Evolutionary conservation across 2,113 vertebrate genomes (phyloP), one percentile per base, ranked within the genome.

Genomic region (Apeltes quadracus): DNA sequence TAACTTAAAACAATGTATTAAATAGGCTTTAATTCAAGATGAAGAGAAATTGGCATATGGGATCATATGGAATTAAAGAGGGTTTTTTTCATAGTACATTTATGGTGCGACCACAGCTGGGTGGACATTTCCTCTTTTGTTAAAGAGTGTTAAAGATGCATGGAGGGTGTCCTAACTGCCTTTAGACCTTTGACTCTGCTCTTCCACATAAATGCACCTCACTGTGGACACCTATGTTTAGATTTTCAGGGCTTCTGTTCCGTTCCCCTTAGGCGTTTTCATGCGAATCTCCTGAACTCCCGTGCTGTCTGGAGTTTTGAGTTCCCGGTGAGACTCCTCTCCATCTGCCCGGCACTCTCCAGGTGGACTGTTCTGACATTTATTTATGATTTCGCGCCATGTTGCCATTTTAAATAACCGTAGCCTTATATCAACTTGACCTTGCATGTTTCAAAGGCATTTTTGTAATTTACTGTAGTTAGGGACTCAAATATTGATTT

Each of bases 281-380:
- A 66, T 69, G 48, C 53, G 18, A 72, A 43, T 43, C 46, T 76
- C 74, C 66, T 84, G 50, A 72, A 79, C 75, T 64, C 53, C 13
- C 20, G 13, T 48, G 22, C 78, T 73, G 76, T 66, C 74, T 43
- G 22, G 79, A 72, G 79, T 44, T 68, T 79, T 72, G 72, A 73
- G 15, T 76, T 83, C 79, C 71, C 79, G 77, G 59, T 75, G 72
- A 76, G 69, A 72, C 68, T 78, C 69, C 70, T 61, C 63, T 82
- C 79, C 72, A 83, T 87, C 77, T 87, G 86, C 69, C 46, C 20
- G 22, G 0, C 36, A 1, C 72, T 64, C 55, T 83, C 83, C 72
- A 72, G 66, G 78, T 83, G 72, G 72, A 87, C 69, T 13, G n/a
- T 14, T 53, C 81, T 79, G 81, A 83, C 75, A 73, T 82, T 86